Conservation (phyloP, 2,797 vertebrate species). For the Carcharodon carcharias region DNA sequence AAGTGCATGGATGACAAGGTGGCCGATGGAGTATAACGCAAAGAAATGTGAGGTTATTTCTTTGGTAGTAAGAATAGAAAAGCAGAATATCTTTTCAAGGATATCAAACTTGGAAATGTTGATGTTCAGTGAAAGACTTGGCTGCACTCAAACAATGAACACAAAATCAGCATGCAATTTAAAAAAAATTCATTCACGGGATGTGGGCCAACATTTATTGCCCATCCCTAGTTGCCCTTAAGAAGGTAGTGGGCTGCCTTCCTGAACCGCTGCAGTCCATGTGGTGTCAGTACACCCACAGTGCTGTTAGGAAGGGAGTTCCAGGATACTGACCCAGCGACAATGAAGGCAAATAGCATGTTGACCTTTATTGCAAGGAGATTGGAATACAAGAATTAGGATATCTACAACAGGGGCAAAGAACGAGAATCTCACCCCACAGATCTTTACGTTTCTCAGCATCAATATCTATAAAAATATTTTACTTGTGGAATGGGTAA, state of each 20-base stretch:
- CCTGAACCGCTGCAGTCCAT: too few species aligned
- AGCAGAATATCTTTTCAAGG: neutral
- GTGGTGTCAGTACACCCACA: too few species aligned
- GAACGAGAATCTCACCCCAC: neutral
- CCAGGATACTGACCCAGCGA: too few species aligned
- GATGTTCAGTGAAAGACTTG: neutral
- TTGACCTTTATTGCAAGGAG: neutral
- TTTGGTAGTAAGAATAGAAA: neutral
- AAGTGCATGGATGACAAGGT: neutral
- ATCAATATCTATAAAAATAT: too few species aligned
- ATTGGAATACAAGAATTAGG: neutral
- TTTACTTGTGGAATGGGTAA: neutral
- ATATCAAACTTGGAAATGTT: neutral
- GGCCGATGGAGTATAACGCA: neutral
- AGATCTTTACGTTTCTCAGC: neutral
- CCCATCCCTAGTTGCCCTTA: too few species aligned
- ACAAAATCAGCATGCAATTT: too few species aligned
- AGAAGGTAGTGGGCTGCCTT: too few species aligned
- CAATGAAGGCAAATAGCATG: neutral
- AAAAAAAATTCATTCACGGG: too few species aligned
- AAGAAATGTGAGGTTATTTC: neutral
- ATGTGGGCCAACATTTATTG: too few species aligned
- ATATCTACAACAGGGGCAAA: neutral
- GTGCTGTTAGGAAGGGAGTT: too few species aligned
- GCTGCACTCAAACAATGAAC: too few species aligned